phyloP scores from a whole-genome alignment of 1,140 invertebrate genomes.

The Bombus confusus region DNA sequence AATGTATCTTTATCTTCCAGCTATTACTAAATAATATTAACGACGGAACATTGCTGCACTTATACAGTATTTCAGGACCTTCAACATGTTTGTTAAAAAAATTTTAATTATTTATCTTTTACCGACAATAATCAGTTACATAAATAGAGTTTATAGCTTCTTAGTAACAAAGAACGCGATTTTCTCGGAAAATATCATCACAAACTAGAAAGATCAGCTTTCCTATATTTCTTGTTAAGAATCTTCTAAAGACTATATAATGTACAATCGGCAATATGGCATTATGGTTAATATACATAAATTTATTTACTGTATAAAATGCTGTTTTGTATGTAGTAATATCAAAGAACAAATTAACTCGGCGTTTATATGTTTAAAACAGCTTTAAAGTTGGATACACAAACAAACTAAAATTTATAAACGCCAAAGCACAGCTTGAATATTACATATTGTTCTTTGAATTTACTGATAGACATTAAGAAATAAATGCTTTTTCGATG shows the following conservation, averaged over 20 bases:
- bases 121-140: slow-evolving; percentile 24
- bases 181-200: slow-evolving; percentile 62
- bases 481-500: background rate
- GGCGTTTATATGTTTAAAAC: slow-evolving; percentile 35
- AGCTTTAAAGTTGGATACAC: slow-evolving; percentile 8
- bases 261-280: slow-evolving; percentile 62
- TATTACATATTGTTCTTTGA: slow-evolving; percentile 32
- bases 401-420: slow-evolving; percentile 35
- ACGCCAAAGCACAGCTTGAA: slow-evolving; percentile 40
- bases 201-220: slow-evolving; percentile 53
- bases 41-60: slow-evolving; percentile 40
- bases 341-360: slow-evolving; percentile 37
- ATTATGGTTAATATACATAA: slow-evolving; percentile 65
- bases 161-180: slow-evolving; percentile 57
- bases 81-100: slow-evolving; percentile 43
- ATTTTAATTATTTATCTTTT: slow-evolving; percentile 48
- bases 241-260: slow-evolving; percentile 58
- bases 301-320: background rate
- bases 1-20: slow-evolving; percentile 35
- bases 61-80: slow-evolving; percentile 35
- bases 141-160: slow-evolving; percentile 45
- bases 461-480: slow-evolving; percentile 11
- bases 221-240: slow-evolving; percentile 49
- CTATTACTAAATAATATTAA: slow-evolving; percentile 33
- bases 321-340: slow-evolving; percentile 7